Base-by-base conservation (phyloP, 2,797 vertebrate genomes). In the Remorina albescens region DNA sequence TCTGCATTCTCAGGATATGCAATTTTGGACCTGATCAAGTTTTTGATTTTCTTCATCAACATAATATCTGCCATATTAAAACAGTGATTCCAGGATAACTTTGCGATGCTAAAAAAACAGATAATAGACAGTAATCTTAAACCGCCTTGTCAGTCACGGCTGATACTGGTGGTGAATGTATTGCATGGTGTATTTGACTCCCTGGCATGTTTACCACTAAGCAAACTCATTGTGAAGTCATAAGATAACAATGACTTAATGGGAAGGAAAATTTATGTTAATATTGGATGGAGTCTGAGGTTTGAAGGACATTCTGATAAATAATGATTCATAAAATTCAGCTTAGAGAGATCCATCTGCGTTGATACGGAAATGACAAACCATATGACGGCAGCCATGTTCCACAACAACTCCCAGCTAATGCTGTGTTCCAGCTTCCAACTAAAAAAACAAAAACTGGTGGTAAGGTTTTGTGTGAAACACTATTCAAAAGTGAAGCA, bases 401-500 rank as follows among this genome's bases (percentile, higher is more conserved):
- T 73, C 37, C 46, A 46, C 51, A 59, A 49, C 55, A 70, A 44
- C 57, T 51, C 46, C 62, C 80, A 57, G 76, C 71, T 74, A 69
- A 85, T 55, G 69, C 72, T 51, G 65, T 21, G 62, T 81, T 67
- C 65, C 57, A 58, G 53, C 62, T 19, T 36, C 61, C 34, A 19
- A 8, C 47, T 54, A 39, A 13, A 13, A 39, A 41, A 55, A 55
- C 58, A 65, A 49, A 32, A 44, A 61, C 61, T 15, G 54, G 32
- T 39, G 73, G 83, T 78, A 64, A 71, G 61, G 32, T 39, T 71
- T 83, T 61, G 44, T 83, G 61, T 74, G 39, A 23, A 36, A 46
- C 63, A 4, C 70, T 30, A 10, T 75, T 80, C 36, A 26, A 66
- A 64, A n/a, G 25, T 71, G 76, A 86, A 73, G 88, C 61, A 66